phyloP scores from a whole-genome alignment of 2,888 invertebrate genomes.

The Tolmerus cingulatus region DNA sequence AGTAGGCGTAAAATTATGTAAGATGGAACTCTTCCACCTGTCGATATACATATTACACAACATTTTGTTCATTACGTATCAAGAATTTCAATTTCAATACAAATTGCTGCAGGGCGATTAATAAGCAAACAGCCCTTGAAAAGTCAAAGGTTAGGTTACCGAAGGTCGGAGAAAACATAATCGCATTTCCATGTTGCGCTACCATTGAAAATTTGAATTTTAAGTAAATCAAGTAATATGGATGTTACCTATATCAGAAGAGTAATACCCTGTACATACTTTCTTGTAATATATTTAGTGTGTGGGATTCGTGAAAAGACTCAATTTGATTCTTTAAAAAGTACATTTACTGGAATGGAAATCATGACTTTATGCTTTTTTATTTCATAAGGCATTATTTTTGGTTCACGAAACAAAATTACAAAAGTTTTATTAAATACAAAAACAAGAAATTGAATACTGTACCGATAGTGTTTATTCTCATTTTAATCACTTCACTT shows the following conservation, averaged over 20 bases:
- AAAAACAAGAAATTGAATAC: no score
- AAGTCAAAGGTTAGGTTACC: not conserved
- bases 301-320: not conserved
- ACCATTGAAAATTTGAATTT: not conserved
- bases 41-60: not conserved
- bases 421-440: not conserved
- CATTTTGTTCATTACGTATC: not conserved
- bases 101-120: not conserved
- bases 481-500: no score
- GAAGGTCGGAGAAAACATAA: not conserved
- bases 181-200: not conserved
- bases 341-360: not conserved
- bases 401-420: not conserved
- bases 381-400: not conserved
- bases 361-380: not conserved
- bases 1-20: not conserved
- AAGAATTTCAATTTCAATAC: not conserved
- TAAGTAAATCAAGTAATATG: not conserved
- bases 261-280: not conserved
- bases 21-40: not conserved
- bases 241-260: not conserved
- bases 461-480: no score
- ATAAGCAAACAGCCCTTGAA: not conserved
- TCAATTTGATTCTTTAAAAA: not conserved
- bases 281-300: not conserved